Evolutionary conservation across 2,113 vertebrate genomes (phyloP).

Genomic region (Rhinolophus sinicus): DNA sequence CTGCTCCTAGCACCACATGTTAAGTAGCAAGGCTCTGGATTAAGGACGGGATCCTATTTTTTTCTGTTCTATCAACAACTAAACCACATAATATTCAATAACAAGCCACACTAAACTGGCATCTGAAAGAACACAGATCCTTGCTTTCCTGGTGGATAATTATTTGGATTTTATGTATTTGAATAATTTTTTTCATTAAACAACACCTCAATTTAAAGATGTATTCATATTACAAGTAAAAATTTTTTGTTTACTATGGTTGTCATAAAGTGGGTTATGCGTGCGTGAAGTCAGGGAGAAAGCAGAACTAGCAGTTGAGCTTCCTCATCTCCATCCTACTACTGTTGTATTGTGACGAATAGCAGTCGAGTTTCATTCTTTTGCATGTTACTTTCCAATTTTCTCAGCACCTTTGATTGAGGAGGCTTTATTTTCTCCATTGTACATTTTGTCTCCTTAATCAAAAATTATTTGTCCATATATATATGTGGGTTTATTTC

Average conservation of each 20-base stretch:
- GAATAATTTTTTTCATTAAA: neutral
- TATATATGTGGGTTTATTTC: too few species aligned
- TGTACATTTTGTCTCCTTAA: too few species aligned
- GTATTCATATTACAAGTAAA: neutral
- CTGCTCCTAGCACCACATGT: neutral
- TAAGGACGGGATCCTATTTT: neutral
- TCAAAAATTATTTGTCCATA: too few species aligned
- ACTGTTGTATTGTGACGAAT: too few species aligned
- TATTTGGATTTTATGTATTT: neutral
- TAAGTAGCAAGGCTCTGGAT: neutral
- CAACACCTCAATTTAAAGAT: neutral
- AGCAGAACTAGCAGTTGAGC: neutral
- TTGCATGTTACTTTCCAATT: too few species aligned
- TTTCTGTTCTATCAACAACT: neutral
- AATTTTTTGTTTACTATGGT: neutral
- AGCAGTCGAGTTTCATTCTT: too few species aligned
- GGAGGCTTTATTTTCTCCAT: too few species aligned
- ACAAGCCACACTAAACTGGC: neutral
- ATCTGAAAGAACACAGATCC: neutral
- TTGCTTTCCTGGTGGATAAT: neutral
- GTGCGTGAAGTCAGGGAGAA: neutral
- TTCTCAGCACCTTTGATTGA: too few species aligned
- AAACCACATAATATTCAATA: neutral
- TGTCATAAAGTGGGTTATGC: neutral
- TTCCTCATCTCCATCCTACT: neutral